Conservation (phyloP, 2,797 vertebrate genomes). For the Peromyscus eremicus region DNA sequence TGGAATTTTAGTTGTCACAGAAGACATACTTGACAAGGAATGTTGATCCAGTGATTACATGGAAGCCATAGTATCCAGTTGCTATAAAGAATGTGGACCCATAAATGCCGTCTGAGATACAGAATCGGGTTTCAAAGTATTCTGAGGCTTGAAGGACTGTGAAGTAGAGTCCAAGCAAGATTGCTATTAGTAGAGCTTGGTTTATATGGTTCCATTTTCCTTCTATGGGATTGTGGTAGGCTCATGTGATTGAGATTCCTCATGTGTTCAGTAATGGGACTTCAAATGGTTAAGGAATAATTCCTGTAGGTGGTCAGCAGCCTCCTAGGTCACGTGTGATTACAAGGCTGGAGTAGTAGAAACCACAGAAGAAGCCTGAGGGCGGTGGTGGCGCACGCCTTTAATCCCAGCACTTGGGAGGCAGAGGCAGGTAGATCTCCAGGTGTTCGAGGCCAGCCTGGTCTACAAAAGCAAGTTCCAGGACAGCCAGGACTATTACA, state of each 20-base stretch:
- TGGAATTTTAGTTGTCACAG: background rate
- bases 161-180: background rate
- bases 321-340: background rate
- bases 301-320: background rate
- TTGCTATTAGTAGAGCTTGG: background rate
- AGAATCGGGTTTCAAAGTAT: background rate
- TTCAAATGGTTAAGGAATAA: background rate
- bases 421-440: no score
- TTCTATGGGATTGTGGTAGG: background rate
- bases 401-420: no score
- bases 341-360: background rate
- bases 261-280: no score
- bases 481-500: no score
- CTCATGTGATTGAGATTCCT: background rate
- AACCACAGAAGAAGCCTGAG: background rate
- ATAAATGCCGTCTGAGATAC: background rate
- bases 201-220: background rate
- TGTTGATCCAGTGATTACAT: background rate
- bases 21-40: background rate
- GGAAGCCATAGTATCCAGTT: background rate
- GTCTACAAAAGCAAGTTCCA: no score
- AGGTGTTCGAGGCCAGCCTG: no score
- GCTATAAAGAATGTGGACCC: background rate
- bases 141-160: background rate
- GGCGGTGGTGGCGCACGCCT: background rate